Evolutionary conservation across 2,113 vertebrate species (phyloP), one percentile per base, ranked within the genome.

Genomic region (Ctenodactylus gundi): DNA sequence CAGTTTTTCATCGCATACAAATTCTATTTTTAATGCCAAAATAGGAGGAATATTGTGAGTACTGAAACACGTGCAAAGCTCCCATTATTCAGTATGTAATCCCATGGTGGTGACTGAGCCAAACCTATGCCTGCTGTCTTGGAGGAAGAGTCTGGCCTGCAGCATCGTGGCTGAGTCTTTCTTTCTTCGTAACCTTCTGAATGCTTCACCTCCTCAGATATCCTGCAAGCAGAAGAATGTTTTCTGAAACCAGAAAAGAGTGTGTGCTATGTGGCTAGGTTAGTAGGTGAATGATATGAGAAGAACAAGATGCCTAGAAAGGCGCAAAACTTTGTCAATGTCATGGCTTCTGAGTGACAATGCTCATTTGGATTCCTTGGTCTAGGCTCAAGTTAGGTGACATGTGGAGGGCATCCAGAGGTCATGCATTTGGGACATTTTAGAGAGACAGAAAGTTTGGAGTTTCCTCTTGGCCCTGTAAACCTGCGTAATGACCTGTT

Each of bases 1-100:
- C 60, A 93, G 83, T 93, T 82, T 95, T 76, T 53, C 93, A 20
- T 92, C 57, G 93, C 65, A 31, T 27, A 90, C 39, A 92, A 89
- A 82, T 83, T 88, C 62, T 90, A 73, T 78, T 86, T 81, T 82
- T 83, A 95, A 75, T 67, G 84, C 60, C 73, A 62, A 75, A 44
- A 68, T 76, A 57, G 65, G 88, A 93, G 85, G 92, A 62, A 51
- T 82, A 0, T 18, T 57, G 49, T 92, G 73, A 75, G 14, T 17
- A 55, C 82, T 82, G 83, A 95, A 75, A 55, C 31, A 17, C n/a
- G 2, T 58, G 34, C 62, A 31, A 13, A 70, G 53, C 78, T 83
- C 75, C 53, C 44, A 11, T 90, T 94, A 80, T 34, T 93, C 57
- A 70, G 94, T n/a, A 14, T 23, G 62, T 9, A 31, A 70, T 84